Evolutionary conservation across 2,113 vertebrate genomes (phyloP), one percentile per base, ranked within the genome.

Genomic region (Otocyon megalotis): DNA sequence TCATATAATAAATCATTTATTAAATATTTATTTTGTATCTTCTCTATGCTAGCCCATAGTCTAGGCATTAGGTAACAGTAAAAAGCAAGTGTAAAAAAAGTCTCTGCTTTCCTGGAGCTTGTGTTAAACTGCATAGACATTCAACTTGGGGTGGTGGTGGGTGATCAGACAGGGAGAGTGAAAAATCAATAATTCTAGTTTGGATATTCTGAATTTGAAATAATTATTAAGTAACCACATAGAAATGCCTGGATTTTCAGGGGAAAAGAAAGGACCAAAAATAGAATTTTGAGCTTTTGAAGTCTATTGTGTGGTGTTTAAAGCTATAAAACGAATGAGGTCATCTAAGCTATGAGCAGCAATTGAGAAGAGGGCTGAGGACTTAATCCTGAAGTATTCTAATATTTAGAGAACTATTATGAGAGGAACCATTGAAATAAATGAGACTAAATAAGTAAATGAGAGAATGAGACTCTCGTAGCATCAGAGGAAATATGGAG

Each of bases 131-230:
- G 13, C 8, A 37, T 9, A 88, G 12, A 26, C 37, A 20, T 67
- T 80, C 20, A 80, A 28, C n/a, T 62, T 85, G 32, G 24, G 16
- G 67, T 63, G 43, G 32, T 69, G 24, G 72, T 43, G 12, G 72
- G 24, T 48, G 74, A 84, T 4, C 14, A 72, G 76, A 67, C 0
- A 43, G 9, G 8, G 37, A 37, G 11, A 76, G 1, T 92, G 84
- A 96, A 48, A 48, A 88, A 94, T 92, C 62, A 90, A 17, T 90
- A 94, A 48, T 81, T 79, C 67, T 67, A 56, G 74, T 84, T 94
- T 60, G 2, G n/a, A 54, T 96, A 79, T 85, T 74, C 62, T 88
- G 63, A 74, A 84, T 90, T 80, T 94, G 50, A 93, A 86, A 69
- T 95, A 58, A 69, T 48, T 81, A 54, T 77, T 88, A 79, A 62